phyloP scores from a whole-genome alignment of 2,888 invertebrate genomes.

The Cybosia mesomella region DNA sequence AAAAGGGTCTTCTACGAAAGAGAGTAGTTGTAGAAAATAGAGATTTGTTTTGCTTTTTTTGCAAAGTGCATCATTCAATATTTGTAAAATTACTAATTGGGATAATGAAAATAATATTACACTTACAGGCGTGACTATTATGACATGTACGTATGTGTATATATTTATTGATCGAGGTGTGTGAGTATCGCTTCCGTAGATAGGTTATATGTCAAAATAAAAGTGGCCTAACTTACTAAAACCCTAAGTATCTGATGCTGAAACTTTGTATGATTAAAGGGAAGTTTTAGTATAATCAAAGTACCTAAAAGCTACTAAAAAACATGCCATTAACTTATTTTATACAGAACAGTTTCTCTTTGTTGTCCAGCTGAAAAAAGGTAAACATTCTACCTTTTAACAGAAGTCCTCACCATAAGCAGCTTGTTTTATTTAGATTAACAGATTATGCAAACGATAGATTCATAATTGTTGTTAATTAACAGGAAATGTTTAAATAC shows the following conservation, averaged over 20 bases:
- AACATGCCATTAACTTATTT: not conserved
- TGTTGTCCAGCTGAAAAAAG: not conserved
- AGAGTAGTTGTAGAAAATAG: not conserved
- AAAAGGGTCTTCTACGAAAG: no score
- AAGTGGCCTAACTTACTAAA: not conserved
- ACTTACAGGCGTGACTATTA: no score
- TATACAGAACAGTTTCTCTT: constrained; percentile 4
- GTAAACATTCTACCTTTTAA: constrained; percentile 1
- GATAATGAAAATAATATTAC: no score
- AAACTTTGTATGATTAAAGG: not conserved
- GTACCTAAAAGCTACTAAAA: not conserved
- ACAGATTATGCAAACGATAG: not conserved
- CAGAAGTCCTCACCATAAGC: not conserved
- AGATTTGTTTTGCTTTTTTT: not conserved
- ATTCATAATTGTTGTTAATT: not conserved
- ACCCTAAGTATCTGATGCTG: no score
- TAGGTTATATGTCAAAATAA: not conserved
- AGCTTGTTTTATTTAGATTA: not conserved
- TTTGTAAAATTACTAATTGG: no score
- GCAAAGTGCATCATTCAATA: not conserved
- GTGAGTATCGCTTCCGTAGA: not conserved
- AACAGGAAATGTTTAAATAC: not conserved
- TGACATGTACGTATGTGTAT: no score
- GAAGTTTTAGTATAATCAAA: not conserved
- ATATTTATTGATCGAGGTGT: not conserved